Base-by-base conservation (phyloP, 2,888 invertebrate genomes). In the Metalampra italica region DNA sequence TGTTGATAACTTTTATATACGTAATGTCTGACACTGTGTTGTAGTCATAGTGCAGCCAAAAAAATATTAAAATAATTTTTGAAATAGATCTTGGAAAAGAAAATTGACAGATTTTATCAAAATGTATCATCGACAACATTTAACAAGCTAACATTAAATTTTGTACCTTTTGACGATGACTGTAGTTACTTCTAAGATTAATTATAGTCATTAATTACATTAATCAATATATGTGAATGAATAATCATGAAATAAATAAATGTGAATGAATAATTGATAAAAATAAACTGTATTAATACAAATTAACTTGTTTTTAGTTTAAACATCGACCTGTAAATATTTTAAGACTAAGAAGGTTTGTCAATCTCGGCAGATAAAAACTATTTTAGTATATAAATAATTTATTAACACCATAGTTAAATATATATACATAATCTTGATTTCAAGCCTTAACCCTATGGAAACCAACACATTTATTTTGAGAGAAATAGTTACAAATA, bases 341-440 rank as follows among this genome's bases (percentile, higher is more conserved):
- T 22, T 3, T 3, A 3, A 22, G 5, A 22, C 2, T 22, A 22
- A 22, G 2, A 22, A 22, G 22, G 22, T 3, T 22, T 22, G 22
- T 5, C 22, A 22, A 22, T 3, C 2, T 22, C 2, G 5, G 22
- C 22, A 22, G 22, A 22, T 22, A 22, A 22, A 22, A 22, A 22
- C 22, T 5, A 22, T 22, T 22, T 22, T 22, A 2, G 22, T 22
- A 22, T 22, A 22, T 74, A 78, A 78, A 78, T 75, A 78, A 60
- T 66, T 69, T 66, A 75, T 73, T 71, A 60, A 66, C 53, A 62
- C 61, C 59, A 50, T 57, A 34, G n/a, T 22, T 22, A 14, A 37
- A 45, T 47, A 43, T 66, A 71, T 66, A 61, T 68, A 73, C 64
- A 71, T 64, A 63, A 67, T 66, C n/a, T 67, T 63, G 57, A 60